Percentiles rank a stretch among this genome's conserved stretches.
Evolutionary conservation across 1,140 invertebrate genomes (phyloP).

Genomic region (Amphibalanus amphitrite): DNA sequence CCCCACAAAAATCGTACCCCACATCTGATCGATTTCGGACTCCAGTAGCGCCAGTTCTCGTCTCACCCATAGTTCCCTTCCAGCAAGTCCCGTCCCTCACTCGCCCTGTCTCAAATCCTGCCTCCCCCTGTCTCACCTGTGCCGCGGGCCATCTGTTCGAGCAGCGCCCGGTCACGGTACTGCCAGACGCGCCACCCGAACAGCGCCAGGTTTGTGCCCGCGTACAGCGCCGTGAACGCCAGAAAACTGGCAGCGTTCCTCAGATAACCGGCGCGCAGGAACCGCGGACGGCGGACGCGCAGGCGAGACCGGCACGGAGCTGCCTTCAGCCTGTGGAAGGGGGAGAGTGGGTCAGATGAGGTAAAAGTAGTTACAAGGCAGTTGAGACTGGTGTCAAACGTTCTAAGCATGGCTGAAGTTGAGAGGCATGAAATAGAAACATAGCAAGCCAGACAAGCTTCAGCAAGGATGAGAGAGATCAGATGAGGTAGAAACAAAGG

Average conservation of each 20-base stretch:
- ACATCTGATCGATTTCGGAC: too few relatives aligned
- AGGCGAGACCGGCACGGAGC: background rate
- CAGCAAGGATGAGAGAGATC: too few relatives aligned
- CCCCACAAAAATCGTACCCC: too few relatives aligned
- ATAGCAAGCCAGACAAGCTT: too few relatives aligned
- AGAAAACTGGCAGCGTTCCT: background rate
- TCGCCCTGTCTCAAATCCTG: background rate
- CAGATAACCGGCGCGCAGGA: background rate
- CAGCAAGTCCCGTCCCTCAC: background rate
- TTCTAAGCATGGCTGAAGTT: too few relatives aligned
- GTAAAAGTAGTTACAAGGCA: too few relatives aligned
- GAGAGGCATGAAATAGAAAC: too few relatives aligned
- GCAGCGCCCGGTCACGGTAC: background rate
- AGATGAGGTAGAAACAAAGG: too few relatives aligned
- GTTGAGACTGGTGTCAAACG: too few relatives aligned
- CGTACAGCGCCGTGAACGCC: background rate
- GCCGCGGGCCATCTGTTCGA: background rate
- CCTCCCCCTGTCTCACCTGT: background rate
- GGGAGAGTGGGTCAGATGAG: background rate
- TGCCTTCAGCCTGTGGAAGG: background rate
- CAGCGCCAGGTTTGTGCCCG: background rate
- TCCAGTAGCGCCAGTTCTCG: too few relatives aligned
- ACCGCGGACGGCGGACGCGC: background rate
- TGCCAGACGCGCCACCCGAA: conserved; percentile 1
- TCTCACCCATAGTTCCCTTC: background rate